A percentile compares a stretch with the other conserved stretches of the same genome.
Conservation (phyloP, 2,888 invertebrate species). For the Oscheius myriophilus region DNA sequence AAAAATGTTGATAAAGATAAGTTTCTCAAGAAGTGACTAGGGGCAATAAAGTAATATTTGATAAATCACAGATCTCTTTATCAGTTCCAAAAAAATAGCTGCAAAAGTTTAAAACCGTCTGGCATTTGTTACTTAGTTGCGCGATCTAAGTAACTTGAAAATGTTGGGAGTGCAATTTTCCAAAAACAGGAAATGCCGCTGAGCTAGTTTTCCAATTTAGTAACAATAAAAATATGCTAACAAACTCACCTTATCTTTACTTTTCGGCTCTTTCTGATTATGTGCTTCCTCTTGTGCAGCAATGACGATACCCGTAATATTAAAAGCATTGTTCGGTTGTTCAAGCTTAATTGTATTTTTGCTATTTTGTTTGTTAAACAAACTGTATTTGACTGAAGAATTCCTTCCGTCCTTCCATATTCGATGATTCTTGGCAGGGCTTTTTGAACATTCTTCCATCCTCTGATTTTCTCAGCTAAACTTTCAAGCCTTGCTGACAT, state of each 20-base stretch:
- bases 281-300: conserved; percentile 69
- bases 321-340: conserved; percentile 48
- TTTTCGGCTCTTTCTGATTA: conserved; percentile 61
- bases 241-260: conserved; percentile 62
- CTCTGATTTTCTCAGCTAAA: conserved; percentile 54
- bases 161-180: too few relatives aligned
- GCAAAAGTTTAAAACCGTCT: too few relatives aligned
- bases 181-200: too few relatives aligned
- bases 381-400: conserved; percentile 49
- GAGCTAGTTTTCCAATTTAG: too few relatives aligned
- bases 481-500: too few relatives aligned
- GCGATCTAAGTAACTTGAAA: too few relatives aligned
- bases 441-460: conserved; percentile 68
- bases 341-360: conserved; percentile 7
- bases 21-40: too few relatives aligned
- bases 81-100: too few relatives aligned
- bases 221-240: background rate
- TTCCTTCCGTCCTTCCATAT: conserved; percentile 69
- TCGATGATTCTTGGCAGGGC: conserved; percentile 65
- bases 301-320: conserved; percentile 67
- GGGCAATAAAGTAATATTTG: too few relatives aligned
- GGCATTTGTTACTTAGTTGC: too few relatives aligned
- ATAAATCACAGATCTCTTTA: too few relatives aligned
- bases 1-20: too few relatives aligned
- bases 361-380: background rate